Percentiles rank a stretch among this genome's conserved stretches.
These are phyloP conservation scores for Atethmia centrago DNA, from an alignment of 2,888 invertebrate genomes.

Conservation along the genomic window DNA sequence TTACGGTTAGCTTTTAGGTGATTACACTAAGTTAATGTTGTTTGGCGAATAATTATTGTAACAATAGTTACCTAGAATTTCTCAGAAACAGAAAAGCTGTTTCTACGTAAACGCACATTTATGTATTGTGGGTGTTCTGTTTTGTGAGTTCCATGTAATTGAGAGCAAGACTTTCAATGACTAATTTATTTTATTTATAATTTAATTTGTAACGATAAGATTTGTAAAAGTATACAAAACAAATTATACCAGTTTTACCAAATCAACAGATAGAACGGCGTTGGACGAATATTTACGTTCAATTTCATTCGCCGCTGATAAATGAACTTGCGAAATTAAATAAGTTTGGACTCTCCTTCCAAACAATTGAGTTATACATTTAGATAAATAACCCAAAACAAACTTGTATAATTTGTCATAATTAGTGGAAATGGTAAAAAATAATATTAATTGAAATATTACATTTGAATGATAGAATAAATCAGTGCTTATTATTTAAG, in stretches of 20 bases:
- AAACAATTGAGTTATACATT: constrained; percentile 74
- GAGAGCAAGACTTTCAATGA: too few relatives aligned
- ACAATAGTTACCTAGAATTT: neutral
- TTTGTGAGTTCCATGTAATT: neutral
- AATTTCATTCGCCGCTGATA: constrained; percentile 73
- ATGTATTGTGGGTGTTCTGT: too few relatives aligned
- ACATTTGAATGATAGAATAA: neutral
- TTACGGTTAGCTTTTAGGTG: constrained; percentile 9
- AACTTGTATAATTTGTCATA: constrained; percentile 72
- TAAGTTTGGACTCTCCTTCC: constrained; percentile 71
- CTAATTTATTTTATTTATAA: too few relatives aligned
- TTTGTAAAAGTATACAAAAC: neutral
- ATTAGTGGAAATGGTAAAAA: constrained; percentile 58
- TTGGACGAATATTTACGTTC: constrained; percentile 57
- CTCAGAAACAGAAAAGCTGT: neutral
- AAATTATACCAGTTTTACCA: constrained; percentile 17
- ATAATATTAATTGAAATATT: neutral
- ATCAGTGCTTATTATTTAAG: neutral
- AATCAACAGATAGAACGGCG: constrained; percentile 29
- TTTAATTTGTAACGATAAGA: neutral
- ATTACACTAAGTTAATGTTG: constrained; percentile 16
- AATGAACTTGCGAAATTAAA: constrained; percentile 80
- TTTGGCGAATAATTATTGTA: constrained; percentile 22
- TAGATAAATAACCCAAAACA: constrained; percentile 71
- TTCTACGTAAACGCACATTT: neutral